A percentile compares a stretch with the other conserved stretches of the same genome.
phyloP scores from a whole-genome alignment of 2,888 invertebrate genomes.

The Microplitis deprimator region DNA sequence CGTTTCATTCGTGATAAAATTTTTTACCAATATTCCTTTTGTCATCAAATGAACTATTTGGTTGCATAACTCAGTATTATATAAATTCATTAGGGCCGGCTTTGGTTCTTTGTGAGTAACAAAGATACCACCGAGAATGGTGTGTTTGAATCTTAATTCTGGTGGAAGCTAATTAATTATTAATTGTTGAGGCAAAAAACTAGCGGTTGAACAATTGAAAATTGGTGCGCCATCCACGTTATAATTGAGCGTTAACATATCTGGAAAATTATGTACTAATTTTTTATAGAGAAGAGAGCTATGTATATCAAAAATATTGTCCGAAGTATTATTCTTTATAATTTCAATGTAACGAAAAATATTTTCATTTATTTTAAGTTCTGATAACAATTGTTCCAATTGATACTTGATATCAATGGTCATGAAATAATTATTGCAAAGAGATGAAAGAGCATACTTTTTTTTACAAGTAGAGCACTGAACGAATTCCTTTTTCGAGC shows the following conservation, averaged over 20 bases:
- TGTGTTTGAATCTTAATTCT: constrained; percentile 39
- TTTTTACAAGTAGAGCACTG: constrained; percentile 8
- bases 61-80: constrained; percentile 31
- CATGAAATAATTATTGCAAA: constrained; percentile 39
- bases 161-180: constrained; percentile 46
- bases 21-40: constrained; percentile 27
- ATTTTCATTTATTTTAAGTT: background rate
- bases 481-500: background rate
- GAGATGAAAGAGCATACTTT: constrained; percentile 1
- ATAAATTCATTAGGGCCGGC: constrained; percentile 45
- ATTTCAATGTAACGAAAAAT: constrained; percentile 18
- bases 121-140: constrained; percentile 45
- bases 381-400: constrained; percentile 31
- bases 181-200: constrained; percentile 45
- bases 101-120: constrained; percentile 42
- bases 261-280: constrained; percentile 18
- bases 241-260: constrained; percentile 42
- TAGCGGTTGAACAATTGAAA: constrained; percentile 35
- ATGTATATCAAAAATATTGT: background rate
- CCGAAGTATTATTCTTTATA: constrained; percentile 6
- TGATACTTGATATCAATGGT: constrained; percentile 43
- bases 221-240: constrained; percentile 46
- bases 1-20: constrained; percentile 25
- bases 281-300: too few species aligned
- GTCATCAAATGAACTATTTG: constrained; percentile 38